A percentile compares a stretch with the other conserved stretches of the same genome.
These are phyloP conservation scores for Nomada fabriciana DNA, from an alignment of 2,888 invertebrate species.

Conservation along the genomic window DNA sequence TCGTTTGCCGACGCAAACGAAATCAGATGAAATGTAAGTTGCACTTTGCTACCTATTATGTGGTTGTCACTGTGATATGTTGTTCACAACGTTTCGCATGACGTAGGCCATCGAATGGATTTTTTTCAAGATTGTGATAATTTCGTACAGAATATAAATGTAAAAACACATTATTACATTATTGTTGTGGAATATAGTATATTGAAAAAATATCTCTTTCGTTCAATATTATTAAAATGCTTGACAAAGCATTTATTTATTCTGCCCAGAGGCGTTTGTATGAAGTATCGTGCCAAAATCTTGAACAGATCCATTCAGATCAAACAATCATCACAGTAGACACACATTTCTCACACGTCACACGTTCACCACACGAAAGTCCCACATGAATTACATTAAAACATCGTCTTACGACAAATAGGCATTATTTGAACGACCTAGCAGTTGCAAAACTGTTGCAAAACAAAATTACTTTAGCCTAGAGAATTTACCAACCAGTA, in stretches of 20 bases:
- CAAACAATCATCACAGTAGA: conserved; percentile 24
- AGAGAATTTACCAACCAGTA: too few relatives aligned
- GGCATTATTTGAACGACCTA: conserved; percentile 23
- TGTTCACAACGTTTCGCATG: conserved; percentile 63
- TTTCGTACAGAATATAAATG: not conserved
- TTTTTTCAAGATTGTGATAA: conserved; percentile 42
- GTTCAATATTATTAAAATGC: not conserved
- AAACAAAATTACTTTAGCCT: too few relatives aligned
- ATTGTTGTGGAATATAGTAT: not conserved
- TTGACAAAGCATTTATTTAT: not conserved
- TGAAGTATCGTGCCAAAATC: conserved; percentile 15
- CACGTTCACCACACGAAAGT: not conserved
- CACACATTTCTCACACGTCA: conserved; percentile 7
- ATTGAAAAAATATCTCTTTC: not conserved
- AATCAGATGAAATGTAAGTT: conserved; percentile 93
- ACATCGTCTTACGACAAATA: conserved; percentile 30
- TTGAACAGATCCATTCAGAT: conserved; percentile 37
- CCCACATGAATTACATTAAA: not conserved
- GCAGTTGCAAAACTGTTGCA: too few relatives aligned
- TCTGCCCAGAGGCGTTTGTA: not conserved
- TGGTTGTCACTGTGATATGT: conserved; percentile 45
- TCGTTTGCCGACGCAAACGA: conserved; percentile 93
- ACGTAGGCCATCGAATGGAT: conserved; percentile 29
- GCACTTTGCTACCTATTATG: not conserved
- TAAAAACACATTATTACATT: too few relatives aligned